Evolutionary conservation across 2,113 vertebrate genomes (phyloP), one percentile per base, ranked within the genome.

Genomic region (Calonectris borealis): DNA sequence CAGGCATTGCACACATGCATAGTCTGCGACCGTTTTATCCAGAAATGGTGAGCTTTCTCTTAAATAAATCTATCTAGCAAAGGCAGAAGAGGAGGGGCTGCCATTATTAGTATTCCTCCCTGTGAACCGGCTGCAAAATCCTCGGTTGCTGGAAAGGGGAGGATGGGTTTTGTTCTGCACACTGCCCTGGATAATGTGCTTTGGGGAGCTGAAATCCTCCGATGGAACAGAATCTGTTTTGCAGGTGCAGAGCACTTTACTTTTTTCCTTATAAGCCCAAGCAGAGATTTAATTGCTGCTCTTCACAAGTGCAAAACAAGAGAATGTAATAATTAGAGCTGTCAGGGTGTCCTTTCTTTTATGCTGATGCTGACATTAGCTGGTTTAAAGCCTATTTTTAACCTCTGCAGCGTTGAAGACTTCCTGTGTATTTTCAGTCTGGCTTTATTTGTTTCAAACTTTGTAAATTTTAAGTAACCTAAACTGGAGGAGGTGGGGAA

Each of bases 271-370:
- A 49, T 90, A 96, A 97, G 94, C 93, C 94, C 94, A 96, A 97
- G 96, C 69, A 92, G 95, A 94, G 89, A 94, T 95, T 97, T 98
- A 98, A 98, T 97, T 98, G 97, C 97, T 97, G 92, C 83, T 98
- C 92, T 97, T 97, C 91, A 92, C 81, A 97, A 97, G 89, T 91
- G 92, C 94, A 95, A 97, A 98, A 97, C 95, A 97, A 97, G 96
- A 97, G 97, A 98, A 97, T 96, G 85, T 97, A 98, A 97, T 98
- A 97, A 98, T 98, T 98, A 98, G 96, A 97, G 94, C 84, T 98
- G 96, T 97, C 98, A 96, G 96, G 97, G 94, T 97, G 94, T 97
- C 93, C 96, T 97, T 97, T 98, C 78, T 97, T 88, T 95, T 92
- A 91, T 89, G 91, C 94, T 94, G 95, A 94, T 95, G 96, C 95